A percentile compares a stretch with the other conserved stretches of the same genome.
phyloP scores from a whole-genome alignment of 2,113 vertebrate genomes.

The Kryptolebias marmoratus region DNA sequence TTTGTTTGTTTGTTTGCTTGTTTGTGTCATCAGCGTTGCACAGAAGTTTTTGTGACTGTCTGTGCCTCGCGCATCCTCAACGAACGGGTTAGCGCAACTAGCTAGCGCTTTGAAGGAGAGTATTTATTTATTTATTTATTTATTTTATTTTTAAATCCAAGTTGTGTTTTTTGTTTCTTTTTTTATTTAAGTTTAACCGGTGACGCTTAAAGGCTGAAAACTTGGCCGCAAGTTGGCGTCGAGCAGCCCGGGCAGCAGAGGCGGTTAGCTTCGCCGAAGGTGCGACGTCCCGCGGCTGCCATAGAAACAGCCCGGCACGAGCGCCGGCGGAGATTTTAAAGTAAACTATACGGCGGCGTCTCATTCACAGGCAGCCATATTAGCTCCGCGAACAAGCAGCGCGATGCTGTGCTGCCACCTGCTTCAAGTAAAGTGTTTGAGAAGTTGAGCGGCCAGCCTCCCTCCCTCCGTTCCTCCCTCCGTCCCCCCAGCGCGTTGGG shows the following conservation, averaged over 20 bases:
- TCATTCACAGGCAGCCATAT: constrained; percentile 51
- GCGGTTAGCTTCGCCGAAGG: constrained; percentile 31
- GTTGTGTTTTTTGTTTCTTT: neutral
- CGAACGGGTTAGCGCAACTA: neutral
- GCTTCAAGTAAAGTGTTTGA: constrained; percentile 8
- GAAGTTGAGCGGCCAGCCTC: constrained; percentile 15
- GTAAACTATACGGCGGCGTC: neutral
- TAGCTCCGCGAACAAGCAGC: constrained; percentile 39
- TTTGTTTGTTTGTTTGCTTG: constrained; percentile 15
- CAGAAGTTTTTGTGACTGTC: constrained; percentile 59
- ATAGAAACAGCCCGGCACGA: constrained; percentile 55
- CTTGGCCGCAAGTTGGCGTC: constrained; percentile 63
- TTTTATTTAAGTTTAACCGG: constrained; percentile 10
- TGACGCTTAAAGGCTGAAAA: constrained; percentile 25
- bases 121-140: neutral
- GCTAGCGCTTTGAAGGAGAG: no score
- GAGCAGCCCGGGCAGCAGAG: constrained; percentile 18
- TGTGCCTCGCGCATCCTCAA: constrained; percentile 14
- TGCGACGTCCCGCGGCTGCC: constrained; percentile 63
- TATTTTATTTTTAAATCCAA: no score
- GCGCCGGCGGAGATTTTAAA: neutral
- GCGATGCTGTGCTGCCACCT: constrained; percentile 1
- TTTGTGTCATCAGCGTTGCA: constrained; percentile 2
- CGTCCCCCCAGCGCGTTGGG: neutral
- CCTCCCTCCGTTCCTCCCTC: no score